Evolutionary conservation across 2,113 vertebrate species (phyloP).

Genomic region (Nycticryphes semicollaris): DNA sequence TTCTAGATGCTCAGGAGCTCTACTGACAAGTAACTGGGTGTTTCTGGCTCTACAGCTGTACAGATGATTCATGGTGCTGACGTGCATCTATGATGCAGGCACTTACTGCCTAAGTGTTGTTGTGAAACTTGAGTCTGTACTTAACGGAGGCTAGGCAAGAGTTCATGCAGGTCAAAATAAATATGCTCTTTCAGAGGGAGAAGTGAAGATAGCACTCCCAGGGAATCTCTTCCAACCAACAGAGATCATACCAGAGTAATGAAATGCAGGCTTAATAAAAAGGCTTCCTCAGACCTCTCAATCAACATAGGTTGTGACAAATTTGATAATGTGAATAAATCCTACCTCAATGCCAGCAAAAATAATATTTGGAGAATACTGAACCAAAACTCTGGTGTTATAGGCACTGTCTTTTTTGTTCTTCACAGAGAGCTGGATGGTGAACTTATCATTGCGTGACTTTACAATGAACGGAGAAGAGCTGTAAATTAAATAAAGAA

Average conservation of each 20-base stretch:
- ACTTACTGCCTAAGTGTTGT: neutral
- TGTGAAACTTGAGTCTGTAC: neutral
- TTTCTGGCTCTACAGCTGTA: neutral
- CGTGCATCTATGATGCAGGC: neutral
- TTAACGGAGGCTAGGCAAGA: neutral
- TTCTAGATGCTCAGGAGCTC: neutral
- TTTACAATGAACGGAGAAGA: neutral
- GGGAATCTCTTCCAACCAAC: neutral
- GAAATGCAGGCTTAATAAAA: neutral
- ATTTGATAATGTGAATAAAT: neutral
- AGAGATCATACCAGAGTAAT: neutral
- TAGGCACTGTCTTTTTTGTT: conserved; percentile 93
- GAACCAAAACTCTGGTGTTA: conserved; percentile 87
- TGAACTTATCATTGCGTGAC: neutral
- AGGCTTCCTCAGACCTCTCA: neutral
- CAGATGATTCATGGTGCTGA: neutral
- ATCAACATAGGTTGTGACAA: neutral
- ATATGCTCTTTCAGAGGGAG: neutral
- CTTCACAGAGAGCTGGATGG: conserved; percentile 69
- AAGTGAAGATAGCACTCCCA: neutral
- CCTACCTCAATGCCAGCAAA: conserved; percentile 91
- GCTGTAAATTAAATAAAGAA: neutral
- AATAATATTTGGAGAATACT: conserved; percentile 90
- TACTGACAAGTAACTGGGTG: neutral
- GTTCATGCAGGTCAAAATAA: neutral